Evolutionary conservation across 2,888 invertebrate genomes (phyloP), one percentile per base, ranked within the genome.

Genomic region (Lycaena phlaeas): DNA sequence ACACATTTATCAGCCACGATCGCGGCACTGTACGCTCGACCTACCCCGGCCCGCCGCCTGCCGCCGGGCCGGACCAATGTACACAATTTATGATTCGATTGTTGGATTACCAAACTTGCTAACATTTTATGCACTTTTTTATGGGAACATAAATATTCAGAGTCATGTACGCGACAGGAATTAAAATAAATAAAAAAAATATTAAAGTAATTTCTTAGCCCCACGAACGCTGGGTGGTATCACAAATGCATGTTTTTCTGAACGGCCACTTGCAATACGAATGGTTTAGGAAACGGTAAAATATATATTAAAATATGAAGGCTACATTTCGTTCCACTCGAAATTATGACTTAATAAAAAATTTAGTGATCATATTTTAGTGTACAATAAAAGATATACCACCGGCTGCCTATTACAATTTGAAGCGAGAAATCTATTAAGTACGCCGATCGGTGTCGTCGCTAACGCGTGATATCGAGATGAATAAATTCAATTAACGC

Each of bases 291-390:
- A 37, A 40, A 41, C 43, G 40, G 40, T 37, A 40, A 40, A 37
- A 40, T 36, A 36, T 15, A 2, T 59, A 64, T 30, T 64, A 65
- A 64, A 63, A 54, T 57, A 61, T 56, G 49, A 51, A 50, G 48
- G 46, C 54, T 46, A 45, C 54, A 46, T 69, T 77, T 74, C 70
- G 77, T 77, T 76, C 68, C 73, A 54, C 61, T 54, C 48, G 54
- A 74, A 74, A 61, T 76, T 71, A 81, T 72, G 66, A 67, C 73
- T 71, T 72, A 62, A 76, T 78, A 74, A 71, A 77, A 76, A 57
- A 68, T 56, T n/a, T 53, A 58, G 51, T 50, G 27, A 51, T 54
- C 69, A 62, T 79, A 74, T 64, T 59, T 77, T 68, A 74, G 51
- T 48, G 39, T 44, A 56, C 65, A 60, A 67, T 72, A 74, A 78